Evolutionary conservation across 2,888 invertebrate genomes (phyloP), one percentile per base, ranked within the genome.

Genomic region (Sminthurides aquaticus): DNA sequence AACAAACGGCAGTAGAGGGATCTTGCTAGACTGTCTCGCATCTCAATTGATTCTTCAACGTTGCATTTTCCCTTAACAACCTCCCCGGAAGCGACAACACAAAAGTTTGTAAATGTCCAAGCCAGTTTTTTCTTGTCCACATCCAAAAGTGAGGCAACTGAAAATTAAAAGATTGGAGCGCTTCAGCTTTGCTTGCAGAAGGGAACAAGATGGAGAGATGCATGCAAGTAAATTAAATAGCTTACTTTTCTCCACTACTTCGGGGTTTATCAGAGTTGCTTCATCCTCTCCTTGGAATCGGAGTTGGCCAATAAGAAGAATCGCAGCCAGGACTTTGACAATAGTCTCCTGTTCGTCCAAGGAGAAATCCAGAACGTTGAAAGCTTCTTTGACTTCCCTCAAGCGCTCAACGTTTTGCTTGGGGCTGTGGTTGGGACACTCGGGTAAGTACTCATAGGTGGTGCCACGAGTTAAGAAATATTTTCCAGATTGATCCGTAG

Each of bases 81-180:
- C 75, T 83, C 85, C 27, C 89, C 90, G 75, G 85, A 85, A 76
- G 86, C 85, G 43, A 91, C 85, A 71, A 90, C 82, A 73, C 91
- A 92, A 77, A 91, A 91, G 77, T 93, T 93, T 11, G 89, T 85
- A 70, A 94, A 81, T 0, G 91, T 86, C 90, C 93, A 94, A 67
- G 83, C 80, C 73, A 95, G 86, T 78, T 93, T 93, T 65, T 86
- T 87, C 74, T 86, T 84, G 69, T 94, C 91, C 22, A 93, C 79
- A 18, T 87, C 84, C 62, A 95, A 78, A 55, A 93, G 80, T 57
- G 86, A 83, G 0, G 90, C 86, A 54, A 91, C 89, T 83, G 77
- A 57, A 73, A 75, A 20, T 2, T 34, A 62, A 15, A 34, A 34
- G 43, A 34, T 34, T n/a, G n/a, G n/a, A n/a, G n/a, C n/a, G n/a